phyloP scores from a whole-genome alignment of 1,140 invertebrate genomes.

The Venturia canescens region DNA sequence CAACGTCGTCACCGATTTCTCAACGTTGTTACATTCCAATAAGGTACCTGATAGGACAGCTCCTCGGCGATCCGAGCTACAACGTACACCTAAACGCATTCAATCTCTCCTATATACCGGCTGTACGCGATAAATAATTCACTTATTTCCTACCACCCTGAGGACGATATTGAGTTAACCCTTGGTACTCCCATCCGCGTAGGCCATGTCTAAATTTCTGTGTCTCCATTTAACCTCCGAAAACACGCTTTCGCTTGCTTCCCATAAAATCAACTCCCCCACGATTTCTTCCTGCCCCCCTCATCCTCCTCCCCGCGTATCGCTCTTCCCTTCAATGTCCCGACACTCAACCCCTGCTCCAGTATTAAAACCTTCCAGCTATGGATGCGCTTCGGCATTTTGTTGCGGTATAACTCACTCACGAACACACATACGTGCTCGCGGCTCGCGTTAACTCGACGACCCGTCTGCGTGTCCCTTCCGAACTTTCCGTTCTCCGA shows the following conservation, averaged over 20 bases:
- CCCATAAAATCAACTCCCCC: slow-evolving; percentile 20
- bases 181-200: slow-evolving; percentile 71
- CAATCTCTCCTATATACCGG: slow-evolving; percentile 72
- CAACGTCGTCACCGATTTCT: neutral
- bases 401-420: slow-evolving; percentile 29
- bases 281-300: slow-evolving; percentile 43
- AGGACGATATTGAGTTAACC: slow-evolving; percentile 76
- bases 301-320: slow-evolving; percentile 51
- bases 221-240: slow-evolving; percentile 73
- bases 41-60: neutral
- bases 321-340: slow-evolving; percentile 41
- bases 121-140: slow-evolving; percentile 77
- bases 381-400: slow-evolving; percentile 1
- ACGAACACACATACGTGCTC: neutral
- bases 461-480: neutral
- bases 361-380: slow-evolving; percentile 40
- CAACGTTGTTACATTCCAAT: neutral
- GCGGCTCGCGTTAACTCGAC: slow-evolving; percentile 20
- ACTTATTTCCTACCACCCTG: slow-evolving; percentile 63
- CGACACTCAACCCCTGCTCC: neutral
- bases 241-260: slow-evolving; percentile 61
- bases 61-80: slow-evolving; percentile 22
- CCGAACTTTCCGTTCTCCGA: slow-evolving; percentile 13
- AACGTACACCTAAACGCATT: slow-evolving; percentile 71
- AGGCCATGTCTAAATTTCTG: neutral